Base-by-base conservation (phyloP, 2,888 invertebrate genomes). In the Amaurobius ferox region DNA sequence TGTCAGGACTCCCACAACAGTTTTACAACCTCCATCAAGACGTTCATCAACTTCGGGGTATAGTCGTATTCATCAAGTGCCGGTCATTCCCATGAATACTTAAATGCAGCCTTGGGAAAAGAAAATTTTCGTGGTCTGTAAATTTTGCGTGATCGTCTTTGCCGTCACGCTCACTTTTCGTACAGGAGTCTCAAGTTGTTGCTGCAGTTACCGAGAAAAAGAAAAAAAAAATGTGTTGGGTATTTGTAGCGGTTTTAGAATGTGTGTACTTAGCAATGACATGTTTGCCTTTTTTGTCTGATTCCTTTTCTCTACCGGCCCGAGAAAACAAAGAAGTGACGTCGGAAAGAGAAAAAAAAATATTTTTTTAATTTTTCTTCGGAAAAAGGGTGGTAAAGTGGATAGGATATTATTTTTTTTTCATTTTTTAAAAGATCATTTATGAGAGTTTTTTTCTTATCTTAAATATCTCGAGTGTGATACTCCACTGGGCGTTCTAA, bases 91-190 rank as follows among this genome's bases (percentile, higher is more conserved):
- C 48, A 67, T 44, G 66, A 67, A 77, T 67, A 73, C 32, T 48
- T 44, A 40, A 73, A 61, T 76, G 19, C 32, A 32, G 23, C 62
- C 62, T 39, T 28, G 26, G 23, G 35, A n/a, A 67, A 76, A 48
- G 23, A 55, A 73, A 39, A 30, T 48, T 28, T 19, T 28, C n/a
- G 19, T 28, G 26, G 30, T 3, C n/a, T 55, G 72, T 55, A 74
- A 48, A 67, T 19, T 23, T 76, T 48, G 81, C 81, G 81, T 83
- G 81, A 83, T n/a, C 81, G 61, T 72, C 5, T 26, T 39, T 39
- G 48, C 61, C 19, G 55, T 23, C 80, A 74, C 73, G 74, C 28
- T 28, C 28, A 28, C 13, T 16, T 13, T 44, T 67, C 40, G 35
- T 30, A 26, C 30, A 11, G 61, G 39, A 29, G 29, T 29, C 48